Evolutionary conservation across 2,113 vertebrate genomes (phyloP), one percentile per base, ranked within the genome.

Genomic region (Caloenas nicobarica): DNA sequence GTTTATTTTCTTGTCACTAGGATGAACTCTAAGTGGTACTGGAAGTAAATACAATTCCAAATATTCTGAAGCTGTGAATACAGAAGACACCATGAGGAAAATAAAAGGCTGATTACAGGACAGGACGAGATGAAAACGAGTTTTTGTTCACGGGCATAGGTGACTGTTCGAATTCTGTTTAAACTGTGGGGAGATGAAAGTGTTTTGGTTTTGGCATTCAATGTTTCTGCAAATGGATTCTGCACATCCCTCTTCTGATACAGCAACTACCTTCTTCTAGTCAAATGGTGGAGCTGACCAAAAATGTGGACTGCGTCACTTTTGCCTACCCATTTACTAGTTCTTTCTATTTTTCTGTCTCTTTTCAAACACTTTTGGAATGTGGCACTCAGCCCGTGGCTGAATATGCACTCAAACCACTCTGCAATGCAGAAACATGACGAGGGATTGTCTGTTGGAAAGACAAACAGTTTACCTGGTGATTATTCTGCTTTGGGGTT

Each of bases 21-120:
- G 98, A 98, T 95, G 98, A 98, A 93, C 98, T 98, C 64, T 98
- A 56, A 97, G 16, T 88, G 79, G 81, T 91, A 54, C 58, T 88
- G 94, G 92, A 96, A 65, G 54, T 68, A 48, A 46, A 96, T 66
- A 53, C 0, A 5, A 88, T 86, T 48, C 54, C 82, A 95, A 61
- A 70, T 83, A 86, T 50, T 94, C 80, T 86, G 87, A 96, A 97
- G 84, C 77, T 95, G 93, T 84, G 90, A 88, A 93, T 86, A 91
- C 72, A 90, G 95, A 97, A 96, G 93, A 91, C 46, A 71, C 26
- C 78, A 78, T 9, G n/a, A 93, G 73, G 84, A 94, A 93, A 92
- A 95, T 69, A 90, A 56, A 95, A 93, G 85, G 80, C 94, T 89
- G 62, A 44, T 34, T 77, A 44, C 76, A 76, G 70, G 82, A 93